Base-by-base conservation (phyloP, 2,888 invertebrate genomes). In the Hypomecis atomaria region DNA sequence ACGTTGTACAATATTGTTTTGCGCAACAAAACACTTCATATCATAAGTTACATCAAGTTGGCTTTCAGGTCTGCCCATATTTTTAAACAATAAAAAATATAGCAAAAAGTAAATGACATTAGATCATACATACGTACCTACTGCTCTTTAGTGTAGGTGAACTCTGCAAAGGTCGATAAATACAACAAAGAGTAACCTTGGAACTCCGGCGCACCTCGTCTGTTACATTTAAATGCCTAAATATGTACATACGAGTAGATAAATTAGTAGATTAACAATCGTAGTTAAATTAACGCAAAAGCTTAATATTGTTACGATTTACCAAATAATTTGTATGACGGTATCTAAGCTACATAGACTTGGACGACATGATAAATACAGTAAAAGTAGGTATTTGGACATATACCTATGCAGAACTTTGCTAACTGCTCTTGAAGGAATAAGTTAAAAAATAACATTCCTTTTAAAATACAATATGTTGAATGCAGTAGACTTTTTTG, bases 131-230 rank as follows among this genome's bases (percentile, higher is more conserved):
- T 65, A 64, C 54, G 23, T 47, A 53, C 63, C 23, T 62, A 62
- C 13, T 62, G 57, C 54, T 62, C 49, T 60, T 43, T 52, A 69
- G 64, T 65, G 64, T 67, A 72, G 59, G 70, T 72, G 72, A 76
- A 75, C 68, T 70, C 69, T 69, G 66, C 71, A 78, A 83, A 85
- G 86, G 84, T 84, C 80, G 60, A 44, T 62, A 67, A 78, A 38
- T 73, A 68, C 69, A 71, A 83, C 75, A 81, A 79, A 78, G 71
- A 68, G 47, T 75, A 78, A 73, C 85, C 85, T 86, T 85, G 84
- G 77, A 76, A 57, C 57, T 71, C 65, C 66, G 75, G 73, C 78
- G 70, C 80, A 73, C 79, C 80, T 83, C 76, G 71, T 76, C 65
- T 69, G 70, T 56, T 72, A 72, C 71, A 73, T 64, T 64, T 66